These are phyloP conservation scores for Potamarius usumacintae DNA, from an alignment of 2,113 vertebrate species.

Conservation along the genomic window DNA sequence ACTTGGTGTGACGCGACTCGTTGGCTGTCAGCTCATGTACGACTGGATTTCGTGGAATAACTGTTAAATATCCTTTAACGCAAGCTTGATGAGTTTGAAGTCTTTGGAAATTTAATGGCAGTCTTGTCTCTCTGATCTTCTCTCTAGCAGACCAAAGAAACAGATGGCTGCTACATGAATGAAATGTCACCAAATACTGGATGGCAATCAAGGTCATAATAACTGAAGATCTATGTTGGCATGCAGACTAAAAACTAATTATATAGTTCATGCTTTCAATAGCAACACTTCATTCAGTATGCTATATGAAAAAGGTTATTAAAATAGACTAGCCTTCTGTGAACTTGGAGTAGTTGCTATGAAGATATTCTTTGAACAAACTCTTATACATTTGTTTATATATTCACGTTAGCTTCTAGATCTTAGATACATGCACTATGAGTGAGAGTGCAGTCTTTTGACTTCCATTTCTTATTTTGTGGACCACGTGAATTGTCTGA, in stretches of 20 bases:
- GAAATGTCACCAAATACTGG: slow-evolving; percentile 32
- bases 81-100: background rate
- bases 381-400: background rate
- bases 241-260: slow-evolving; percentile 20
- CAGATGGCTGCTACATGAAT: slow-evolving; percentile 38
- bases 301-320: background rate
- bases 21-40: too few species aligned
- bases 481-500: background rate
- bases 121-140: slow-evolving; percentile 31
- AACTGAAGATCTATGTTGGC: background rate
- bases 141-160: slow-evolving; percentile 29
- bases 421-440: background rate
- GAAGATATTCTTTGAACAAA: background rate
- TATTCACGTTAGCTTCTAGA: too few species aligned
- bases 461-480: background rate
- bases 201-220: slow-evolving; percentile 30
- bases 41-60: too few species aligned
- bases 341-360: background rate
- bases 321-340: background rate
- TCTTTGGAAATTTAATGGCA: slow-evolving; percentile 22
- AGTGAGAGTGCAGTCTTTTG: background rate
- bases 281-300: background rate
- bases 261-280: background rate
- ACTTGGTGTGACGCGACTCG: too few species aligned
- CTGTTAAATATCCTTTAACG: background rate